Percentiles rank a stretch among this genome's conserved stretches.
Evolutionary conservation across 2,797 vertebrate genomes (phyloP).

Genomic region (Tapera naevia): DNA sequence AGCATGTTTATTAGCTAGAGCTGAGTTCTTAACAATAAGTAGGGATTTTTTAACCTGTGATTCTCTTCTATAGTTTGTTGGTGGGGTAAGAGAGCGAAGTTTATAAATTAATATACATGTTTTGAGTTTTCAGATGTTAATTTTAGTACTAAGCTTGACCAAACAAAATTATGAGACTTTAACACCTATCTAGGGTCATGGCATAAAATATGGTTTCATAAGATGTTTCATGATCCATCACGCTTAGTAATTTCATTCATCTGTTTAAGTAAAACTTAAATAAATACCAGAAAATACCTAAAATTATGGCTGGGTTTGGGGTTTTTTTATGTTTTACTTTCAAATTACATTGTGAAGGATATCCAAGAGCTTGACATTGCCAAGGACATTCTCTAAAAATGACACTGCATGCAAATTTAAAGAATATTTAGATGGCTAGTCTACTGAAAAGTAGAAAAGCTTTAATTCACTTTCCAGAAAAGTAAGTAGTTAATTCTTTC

Average conservation of each 20-base stretch:
- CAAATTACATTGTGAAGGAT: not conserved
- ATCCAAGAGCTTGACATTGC: not conserved
- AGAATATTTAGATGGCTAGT: not conserved
- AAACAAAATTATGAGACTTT: not conserved
- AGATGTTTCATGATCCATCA: not conserved
- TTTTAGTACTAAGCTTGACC: not conserved
- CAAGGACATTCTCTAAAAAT: not conserved
- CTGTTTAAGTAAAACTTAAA: not conserved
- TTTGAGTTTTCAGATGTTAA: not conserved
- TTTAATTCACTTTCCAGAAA: slow-evolving; percentile 47
- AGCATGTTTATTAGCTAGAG: not conserved
- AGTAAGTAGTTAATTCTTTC: slow-evolving; percentile 12
- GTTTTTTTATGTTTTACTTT: not conserved
- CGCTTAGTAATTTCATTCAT: not conserved
- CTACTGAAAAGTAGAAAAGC: not conserved
- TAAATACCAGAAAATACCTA: not conserved
- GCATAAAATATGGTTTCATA: not conserved
- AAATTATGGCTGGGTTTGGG: not conserved
- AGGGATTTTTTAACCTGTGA: not conserved
- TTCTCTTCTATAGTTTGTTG: not conserved
- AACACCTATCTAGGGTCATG: not conserved
- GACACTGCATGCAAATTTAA: not conserved
- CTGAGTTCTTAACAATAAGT: not conserved
- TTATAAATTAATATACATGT: not conserved
- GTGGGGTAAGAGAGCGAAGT: not conserved